phyloP scores from a whole-genome alignment of 2,888 invertebrate species.

The Antitype chi region DNA sequence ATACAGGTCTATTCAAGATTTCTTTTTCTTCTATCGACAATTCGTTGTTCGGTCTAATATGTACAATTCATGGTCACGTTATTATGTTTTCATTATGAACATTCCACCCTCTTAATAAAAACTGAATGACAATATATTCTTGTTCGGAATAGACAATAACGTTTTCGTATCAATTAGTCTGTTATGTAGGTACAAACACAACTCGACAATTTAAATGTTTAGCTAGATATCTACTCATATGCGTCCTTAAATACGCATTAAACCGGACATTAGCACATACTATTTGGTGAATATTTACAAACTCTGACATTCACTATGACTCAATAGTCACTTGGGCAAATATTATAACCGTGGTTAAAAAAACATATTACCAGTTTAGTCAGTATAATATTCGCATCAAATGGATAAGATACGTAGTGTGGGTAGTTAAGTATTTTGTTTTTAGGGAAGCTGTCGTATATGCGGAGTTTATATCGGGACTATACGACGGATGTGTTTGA shows the following conservation, averaged over 20 bases:
- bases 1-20: no score
- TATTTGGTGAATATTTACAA: conserved; percentile 47
- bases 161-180: background rate
- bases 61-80: background rate
- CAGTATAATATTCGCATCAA: conserved; percentile 18
- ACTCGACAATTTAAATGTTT: background rate
- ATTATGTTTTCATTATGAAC: background rate
- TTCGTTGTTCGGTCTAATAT: no score
- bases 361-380: background rate
- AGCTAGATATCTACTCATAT: background rate
- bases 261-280: conserved; percentile 29
- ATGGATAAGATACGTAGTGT: conserved; percentile 40
- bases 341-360: background rate
- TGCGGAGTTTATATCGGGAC: conserved; percentile 69
- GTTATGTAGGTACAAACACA: background rate
- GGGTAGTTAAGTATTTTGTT: conserved; percentile 35
- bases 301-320: conserved; percentile 26
- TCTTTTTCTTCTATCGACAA: no score
- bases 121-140: background rate
- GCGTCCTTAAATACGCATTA: background rate
- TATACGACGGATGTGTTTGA: conserved; percentile 76
- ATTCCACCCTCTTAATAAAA: background rate
- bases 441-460: conserved; percentile 75
- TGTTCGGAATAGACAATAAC: background rate
- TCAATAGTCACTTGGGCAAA: conserved; percentile 35